Conservation (phyloP, 2,888 invertebrate genomes). For the Lithophane semibrunnea region DNA sequence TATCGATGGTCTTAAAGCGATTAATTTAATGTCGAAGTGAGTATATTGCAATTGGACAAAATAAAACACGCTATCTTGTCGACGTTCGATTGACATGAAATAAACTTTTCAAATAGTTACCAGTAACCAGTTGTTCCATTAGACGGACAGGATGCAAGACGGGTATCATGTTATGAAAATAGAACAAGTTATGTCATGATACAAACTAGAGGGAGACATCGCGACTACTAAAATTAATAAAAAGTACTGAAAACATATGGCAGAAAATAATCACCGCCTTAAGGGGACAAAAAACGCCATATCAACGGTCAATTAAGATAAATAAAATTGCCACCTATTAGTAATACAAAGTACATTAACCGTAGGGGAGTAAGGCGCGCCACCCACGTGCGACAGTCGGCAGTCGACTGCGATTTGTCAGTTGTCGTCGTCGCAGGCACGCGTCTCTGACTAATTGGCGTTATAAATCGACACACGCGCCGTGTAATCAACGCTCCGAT, state of each 20-base stretch:
- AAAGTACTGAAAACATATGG: too few relatives aligned
- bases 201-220: not conserved
- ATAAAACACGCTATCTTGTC: conserved; percentile 13
- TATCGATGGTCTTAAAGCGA: not conserved
- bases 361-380: conserved; percentile 68
- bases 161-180: conserved; percentile 41
- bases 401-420: conserved; percentile 85
- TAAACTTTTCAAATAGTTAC: conserved; percentile 22
- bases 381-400: conserved; percentile 83
- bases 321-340: conserved; percentile 58
- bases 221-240: too few relatives aligned
- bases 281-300: not conserved
- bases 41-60: not conserved
- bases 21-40: conserved; percentile 9
- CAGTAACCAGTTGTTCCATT: conserved; percentile 37
- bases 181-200: conserved; percentile 31
- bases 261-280: not conserved
- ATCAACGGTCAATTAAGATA: conserved; percentile 38
- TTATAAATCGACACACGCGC: conserved; percentile 86
- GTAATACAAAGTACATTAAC: conserved; percentile 54
- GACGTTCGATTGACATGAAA: conserved; percentile 4
- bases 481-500: conserved; percentile 79
- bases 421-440: conserved; percentile 82
- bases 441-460: conserved; percentile 87
- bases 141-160: conserved; percentile 39